A percentile compares a stretch with the other conserved stretches of the same genome.
phyloP scores from a whole-genome alignment of 1,140 invertebrate genomes.

The Bombus confusus region DNA sequence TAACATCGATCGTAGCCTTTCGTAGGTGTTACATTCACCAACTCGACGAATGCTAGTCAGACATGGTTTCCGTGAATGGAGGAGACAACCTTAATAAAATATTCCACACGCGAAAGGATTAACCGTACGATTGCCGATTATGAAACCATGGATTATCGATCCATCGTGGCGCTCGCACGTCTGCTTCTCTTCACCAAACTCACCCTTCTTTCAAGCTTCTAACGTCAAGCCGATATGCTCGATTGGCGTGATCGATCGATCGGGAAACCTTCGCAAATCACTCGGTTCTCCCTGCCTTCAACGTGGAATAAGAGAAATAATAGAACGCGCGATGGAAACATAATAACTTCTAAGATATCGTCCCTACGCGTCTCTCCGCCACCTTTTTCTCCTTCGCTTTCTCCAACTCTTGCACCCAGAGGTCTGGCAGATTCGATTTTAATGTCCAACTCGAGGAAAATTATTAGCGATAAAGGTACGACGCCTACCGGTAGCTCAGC shows the following conservation, averaged over 20 bases:
- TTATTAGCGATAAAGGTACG: slow-evolving; percentile 49
- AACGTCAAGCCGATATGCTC: neutral
- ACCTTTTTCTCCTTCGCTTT: neutral
- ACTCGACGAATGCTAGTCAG: neutral
- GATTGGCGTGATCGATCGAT: slow-evolving; percentile 32
- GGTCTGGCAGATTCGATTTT: slow-evolving; percentile 16
- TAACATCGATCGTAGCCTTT: neutral
- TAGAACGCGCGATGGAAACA: slow-evolving; percentile 39
- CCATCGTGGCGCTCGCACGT: neutral
- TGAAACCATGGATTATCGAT: slow-evolving; percentile 29
- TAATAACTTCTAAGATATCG: slow-evolving; percentile 53
- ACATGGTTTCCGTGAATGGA: neutral
- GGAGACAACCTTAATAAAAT: neutral
- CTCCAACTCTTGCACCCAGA: neutral
- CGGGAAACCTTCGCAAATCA: neutral
- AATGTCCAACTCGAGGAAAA: slow-evolving; percentile 34
- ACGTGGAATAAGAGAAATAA: slow-evolving; percentile 56
- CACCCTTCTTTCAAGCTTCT: neutral
- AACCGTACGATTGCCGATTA: neutral
- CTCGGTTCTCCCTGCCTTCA: neutral
- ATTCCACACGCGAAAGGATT: neutral
- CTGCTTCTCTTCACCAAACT: too few species aligned
- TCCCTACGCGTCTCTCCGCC: neutral
- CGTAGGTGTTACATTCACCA: neutral
- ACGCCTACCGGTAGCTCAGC: slow-evolving; percentile 5